Evolutionary conservation across 1,140 invertebrate species (phyloP).

Genomic region (Callitettix versicolor): DNA sequence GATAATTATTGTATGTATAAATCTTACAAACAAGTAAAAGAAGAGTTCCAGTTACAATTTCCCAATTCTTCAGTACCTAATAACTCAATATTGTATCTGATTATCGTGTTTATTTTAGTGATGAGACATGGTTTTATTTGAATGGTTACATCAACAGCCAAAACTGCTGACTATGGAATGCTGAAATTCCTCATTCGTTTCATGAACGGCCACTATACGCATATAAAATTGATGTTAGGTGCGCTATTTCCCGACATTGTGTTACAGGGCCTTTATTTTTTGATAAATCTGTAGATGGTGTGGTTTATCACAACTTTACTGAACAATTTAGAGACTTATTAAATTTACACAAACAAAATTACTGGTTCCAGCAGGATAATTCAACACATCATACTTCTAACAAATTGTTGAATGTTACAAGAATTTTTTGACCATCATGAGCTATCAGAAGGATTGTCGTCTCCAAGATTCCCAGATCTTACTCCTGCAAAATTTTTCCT

Average conservation of each 20-base stretch:
- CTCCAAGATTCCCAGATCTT: neutral
- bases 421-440: neutral
- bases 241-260: neutral
- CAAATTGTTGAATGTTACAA: neutral
- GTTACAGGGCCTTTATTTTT: neutral
- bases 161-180: neutral
- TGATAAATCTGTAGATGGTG: neutral
- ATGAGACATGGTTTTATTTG: too few relatives aligned
- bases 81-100: too few relatives aligned
- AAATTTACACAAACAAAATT: neutral
- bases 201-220: neutral
- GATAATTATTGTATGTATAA: too few relatives aligned
- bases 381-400: neutral
- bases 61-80: too few relatives aligned
- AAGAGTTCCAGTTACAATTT: too few relatives aligned
- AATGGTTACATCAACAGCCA: neutral
- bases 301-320: neutral
- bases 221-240: neutral
- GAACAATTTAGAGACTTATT: neutral
- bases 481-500: neutral
- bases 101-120: too few relatives aligned
- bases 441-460: neutral
- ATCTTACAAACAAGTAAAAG: too few relatives aligned
- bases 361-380: neutral
- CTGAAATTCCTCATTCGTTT: neutral